A percentile compares a stretch with the other conserved stretches of the same genome.
These are phyloP conservation scores for Gobionotothen gibberifrons DNA, from an alignment of 2,797 vertebrate genomes.

Conservation along the genomic window DNA sequence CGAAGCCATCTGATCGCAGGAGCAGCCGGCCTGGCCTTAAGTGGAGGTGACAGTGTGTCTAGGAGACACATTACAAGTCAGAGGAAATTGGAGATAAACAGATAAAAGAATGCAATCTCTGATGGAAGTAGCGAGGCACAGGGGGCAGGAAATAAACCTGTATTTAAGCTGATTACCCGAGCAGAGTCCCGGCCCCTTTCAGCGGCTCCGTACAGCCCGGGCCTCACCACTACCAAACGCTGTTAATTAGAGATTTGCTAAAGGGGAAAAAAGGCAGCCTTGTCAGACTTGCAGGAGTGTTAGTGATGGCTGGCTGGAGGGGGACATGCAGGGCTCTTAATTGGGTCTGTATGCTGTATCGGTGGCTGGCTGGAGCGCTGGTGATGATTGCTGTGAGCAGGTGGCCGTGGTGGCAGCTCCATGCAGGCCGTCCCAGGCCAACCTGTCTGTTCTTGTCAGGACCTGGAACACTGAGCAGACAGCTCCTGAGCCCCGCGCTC, in stretches of 20 bases:
- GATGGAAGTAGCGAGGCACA: conserved; percentile 79
- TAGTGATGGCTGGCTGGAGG: conserved; percentile 89
- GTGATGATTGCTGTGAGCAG: conserved; percentile 87
- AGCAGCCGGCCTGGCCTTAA: conserved; percentile 65
- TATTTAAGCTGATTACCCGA: conserved; percentile 90
- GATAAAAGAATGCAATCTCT: conserved; percentile 83
- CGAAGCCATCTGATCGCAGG: conserved; percentile 68
- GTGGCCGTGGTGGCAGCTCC: conserved; percentile 87
- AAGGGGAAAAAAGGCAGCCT: conserved; percentile 82
- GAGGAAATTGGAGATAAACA: conserved; percentile 87
- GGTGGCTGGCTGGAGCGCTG: conserved; percentile 84
- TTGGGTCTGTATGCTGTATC: conserved; percentile 88
- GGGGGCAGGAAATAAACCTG: conserved; percentile 88
- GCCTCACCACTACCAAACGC: conserved; percentile 75
- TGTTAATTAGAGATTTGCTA: conserved; percentile 86
- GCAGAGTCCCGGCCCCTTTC: conserved; percentile 83
- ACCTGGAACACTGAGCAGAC: conserved; percentile 87
- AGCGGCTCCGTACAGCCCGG: conserved; percentile 73
- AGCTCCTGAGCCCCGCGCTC: conserved; percentile 79
- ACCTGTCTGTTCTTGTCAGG: conserved; percentile 88
- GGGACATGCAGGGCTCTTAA: conserved; percentile 86
- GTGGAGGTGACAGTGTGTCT: conserved; percentile 83
- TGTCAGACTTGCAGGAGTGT: conserved; percentile 89
- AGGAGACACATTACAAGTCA: conserved; percentile 80
- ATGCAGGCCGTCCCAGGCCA: conserved; percentile 79